These are phyloP conservation scores for Linepithema humile DNA, from an alignment of 1,140 invertebrate genomes.

Conservation along the genomic window DNA sequence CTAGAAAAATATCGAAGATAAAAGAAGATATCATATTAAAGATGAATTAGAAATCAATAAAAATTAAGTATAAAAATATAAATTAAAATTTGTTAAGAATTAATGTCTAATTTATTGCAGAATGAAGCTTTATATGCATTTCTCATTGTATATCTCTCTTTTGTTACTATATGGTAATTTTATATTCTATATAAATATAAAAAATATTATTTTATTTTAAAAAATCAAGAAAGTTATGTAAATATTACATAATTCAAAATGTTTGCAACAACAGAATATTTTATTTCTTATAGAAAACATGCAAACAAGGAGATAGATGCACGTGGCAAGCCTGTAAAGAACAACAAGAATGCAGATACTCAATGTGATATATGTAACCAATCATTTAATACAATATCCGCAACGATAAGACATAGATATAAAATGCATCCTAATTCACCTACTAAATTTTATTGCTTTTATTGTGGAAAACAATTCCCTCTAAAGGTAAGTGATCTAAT, in stretches of 20 bases:
- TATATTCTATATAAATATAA: no score
- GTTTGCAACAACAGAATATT: no score
- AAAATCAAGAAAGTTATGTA: no score
- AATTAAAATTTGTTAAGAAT: background rate
- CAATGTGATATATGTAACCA: constrained; percentile 87
- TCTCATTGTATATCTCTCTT: background rate
- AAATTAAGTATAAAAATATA: background rate
- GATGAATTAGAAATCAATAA: background rate
- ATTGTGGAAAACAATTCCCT: constrained; percentile 89
- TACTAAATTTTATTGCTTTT: constrained; percentile 87
- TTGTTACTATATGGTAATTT: constrained; percentile 4
- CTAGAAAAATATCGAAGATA: no score
- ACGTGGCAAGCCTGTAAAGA: constrained; percentile 76
- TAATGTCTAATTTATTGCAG: background rate
- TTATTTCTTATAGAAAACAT: constrained; percentile 82
- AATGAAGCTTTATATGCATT: background rate
- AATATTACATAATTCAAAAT: no score
- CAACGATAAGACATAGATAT: constrained; percentile 89
- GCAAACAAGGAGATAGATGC: constrained; percentile 84
- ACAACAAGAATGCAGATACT: constrained; percentile 66
- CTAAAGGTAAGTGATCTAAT: constrained; percentile 84
- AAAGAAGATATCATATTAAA: background rate
- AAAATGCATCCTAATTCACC: constrained; percentile 87
- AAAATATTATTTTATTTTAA: no score
- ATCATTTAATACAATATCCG: constrained; percentile 86